Base-by-base conservation (phyloP, 2,113 vertebrate species). In the Psephotus haematonotus region DNA sequence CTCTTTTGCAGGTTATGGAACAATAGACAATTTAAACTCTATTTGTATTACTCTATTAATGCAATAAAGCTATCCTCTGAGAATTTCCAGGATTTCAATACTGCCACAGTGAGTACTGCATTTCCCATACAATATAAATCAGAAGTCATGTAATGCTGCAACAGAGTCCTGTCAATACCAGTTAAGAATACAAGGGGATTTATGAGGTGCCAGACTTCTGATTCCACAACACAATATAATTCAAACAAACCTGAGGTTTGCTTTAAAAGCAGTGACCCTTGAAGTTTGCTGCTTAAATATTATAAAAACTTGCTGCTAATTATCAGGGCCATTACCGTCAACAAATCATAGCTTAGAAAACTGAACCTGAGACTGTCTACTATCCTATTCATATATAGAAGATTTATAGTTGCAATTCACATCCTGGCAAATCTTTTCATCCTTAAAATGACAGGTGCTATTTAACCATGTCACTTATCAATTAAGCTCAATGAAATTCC, bases 271-370 rank as follows among this genome's bases (percentile, higher is more conserved):
- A 86, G 76, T 94, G 90, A 96, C 82, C 80, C 86, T 77, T 28
- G 1, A 93, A 96, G 50, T 93, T 83, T 95, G 57, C 55, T 78
- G 57, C 88, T 95, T 81, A 90, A 92, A 83, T 94, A 92, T 90
- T 92, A 77, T 50, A 90, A 95, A 93, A 94, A 55, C 80, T 93
- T 88, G 68, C 80, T 93, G 76, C 60, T 96, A 97, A 97, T 97
- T 95, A 92, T 93, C 17, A 76, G 52, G 76, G 44, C 46, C 52
- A 81, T 95, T 94, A 79, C 68, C 86, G 86, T 86, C 94, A 95
- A 92, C 69, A 92, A 95, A 92, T 78, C 39, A 83, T 68, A 47
- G 35, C 35, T 90, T 86, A 86, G 55, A 84, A 88, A 71, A 75
- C 64, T 27, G 49, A 83, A 77, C 79, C 65, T 86, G 74, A 78